Base-by-base conservation (phyloP, 2,113 vertebrate species). In the Lepus americanus region DNA sequence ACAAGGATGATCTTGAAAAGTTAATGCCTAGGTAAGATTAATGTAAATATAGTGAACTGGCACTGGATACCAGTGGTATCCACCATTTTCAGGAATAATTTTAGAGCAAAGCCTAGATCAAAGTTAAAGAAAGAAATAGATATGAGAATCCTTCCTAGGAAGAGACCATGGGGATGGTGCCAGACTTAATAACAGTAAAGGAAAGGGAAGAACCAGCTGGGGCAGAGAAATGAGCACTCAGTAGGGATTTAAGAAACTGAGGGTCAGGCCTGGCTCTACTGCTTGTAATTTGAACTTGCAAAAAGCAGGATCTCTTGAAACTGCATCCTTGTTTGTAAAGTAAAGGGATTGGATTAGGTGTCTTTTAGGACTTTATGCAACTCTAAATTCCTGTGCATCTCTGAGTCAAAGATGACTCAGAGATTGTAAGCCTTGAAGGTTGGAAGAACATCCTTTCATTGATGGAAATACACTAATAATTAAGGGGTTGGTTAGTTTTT, bases 351-450 rank as follows among this genome's bases (percentile, higher is more conserved):
- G 3, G 85, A 73, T 86, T 64, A 31, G 20, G 29, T 51, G 63
- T 49, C 19, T 36, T 80, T 80, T 78, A 85, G 88, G 81, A 83
- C 31, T 69, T 95, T 20, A 39, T 29, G n/a, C 49, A 67, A 67
- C 27, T 93, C 29, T 89, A 22, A 87, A 79, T 61, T 31, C 59
- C 55, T n/a, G 19, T 9, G 49, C 61, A 79, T 59, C 39, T 78
- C 78, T 95, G 94, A 96, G 74, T 83, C 90, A 89, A 70, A 84
- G 74, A 51, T 92, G 86, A 94, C 72, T 96, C 88, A 87, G 83
- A 90, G 63, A 17, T 63, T 51, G 10, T n/a, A 84, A 64, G 27
- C 29, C 36, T 73, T 53, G 9, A n/a, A 70, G 9, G 14, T 23
- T 39, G 74, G 51, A 81, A 93, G 74, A 87, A 77, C 33, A 93